Conservation (phyloP, 2,113 vertebrate species). For the Sterrhoptilus dennistouni region DNA sequence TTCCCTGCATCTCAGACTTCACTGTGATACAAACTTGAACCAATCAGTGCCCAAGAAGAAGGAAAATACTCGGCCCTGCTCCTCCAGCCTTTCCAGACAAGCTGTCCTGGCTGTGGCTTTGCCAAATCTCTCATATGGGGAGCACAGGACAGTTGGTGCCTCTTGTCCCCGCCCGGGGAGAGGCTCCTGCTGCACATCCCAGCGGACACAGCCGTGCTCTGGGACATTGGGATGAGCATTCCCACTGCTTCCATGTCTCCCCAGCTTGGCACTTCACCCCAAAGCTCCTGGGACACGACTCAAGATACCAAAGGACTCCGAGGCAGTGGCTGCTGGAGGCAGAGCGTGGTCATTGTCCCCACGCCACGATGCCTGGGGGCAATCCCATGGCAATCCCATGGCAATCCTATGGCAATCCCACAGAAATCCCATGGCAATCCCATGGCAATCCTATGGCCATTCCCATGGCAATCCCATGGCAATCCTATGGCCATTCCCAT, state of each 20-base stretch:
- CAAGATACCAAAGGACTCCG: conserved; percentile 40
- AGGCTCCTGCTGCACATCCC: background rate
- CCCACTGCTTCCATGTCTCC: background rate
- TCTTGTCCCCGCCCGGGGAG: rapidly evolving
- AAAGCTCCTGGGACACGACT: background rate
- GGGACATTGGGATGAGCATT: background rate
- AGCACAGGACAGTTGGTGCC: background rate
- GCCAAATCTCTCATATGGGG: background rate
- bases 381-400: background rate
- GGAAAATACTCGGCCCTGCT: background rate
- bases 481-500: background rate
- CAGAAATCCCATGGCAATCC: background rate
- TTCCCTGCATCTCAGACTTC: conserved; percentile 58
- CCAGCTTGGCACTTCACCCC: background rate
- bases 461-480: rapidly evolving
- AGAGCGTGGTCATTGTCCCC: background rate
- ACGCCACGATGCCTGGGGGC: rapidly evolving
- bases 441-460: background rate
- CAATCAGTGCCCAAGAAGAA: conserved; percentile 62
- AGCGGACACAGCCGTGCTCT: rapidly evolving
- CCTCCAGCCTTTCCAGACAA: background rate
- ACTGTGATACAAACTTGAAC: conserved; percentile 67
- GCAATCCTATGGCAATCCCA: no score
- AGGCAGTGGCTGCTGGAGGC: background rate
- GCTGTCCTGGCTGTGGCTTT: background rate